Evolutionary conservation across 2,888 invertebrate species (phyloP).

Genomic region (Coenonympha arcania): DNA sequence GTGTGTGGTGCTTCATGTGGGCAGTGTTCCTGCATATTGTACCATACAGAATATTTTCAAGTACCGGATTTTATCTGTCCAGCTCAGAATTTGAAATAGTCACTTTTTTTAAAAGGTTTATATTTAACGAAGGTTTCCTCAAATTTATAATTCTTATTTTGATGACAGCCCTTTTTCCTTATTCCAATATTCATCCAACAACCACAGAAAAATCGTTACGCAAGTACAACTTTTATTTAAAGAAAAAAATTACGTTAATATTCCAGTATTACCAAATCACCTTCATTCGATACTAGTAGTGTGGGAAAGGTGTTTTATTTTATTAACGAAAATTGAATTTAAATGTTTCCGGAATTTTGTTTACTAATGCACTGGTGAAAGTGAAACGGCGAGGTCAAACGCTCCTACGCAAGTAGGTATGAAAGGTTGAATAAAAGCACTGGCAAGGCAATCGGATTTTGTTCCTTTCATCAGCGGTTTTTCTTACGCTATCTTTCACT

Average conservation of each 20-base stretch:
- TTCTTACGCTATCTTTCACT: constrained; percentile 43
- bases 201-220: too few species aligned
- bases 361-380: constrained; percentile 57
- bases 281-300: constrained; percentile 45
- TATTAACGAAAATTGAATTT: constrained; percentile 47
- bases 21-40: too few species aligned
- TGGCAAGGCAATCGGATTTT: constrained; percentile 30
- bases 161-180: too few species aligned
- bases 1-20: too few species aligned
- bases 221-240: background rate
- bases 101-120: too few species aligned
- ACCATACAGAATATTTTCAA: too few species aligned
- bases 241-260: background rate
- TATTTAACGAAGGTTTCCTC: too few species aligned
- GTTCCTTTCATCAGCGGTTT: constrained; percentile 13
- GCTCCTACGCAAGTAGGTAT: constrained; percentile 16
- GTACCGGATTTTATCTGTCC: too few species aligned
- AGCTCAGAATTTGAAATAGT: too few species aligned
- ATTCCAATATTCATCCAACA: too few species aligned
- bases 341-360: constrained; percentile 56
- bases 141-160: too few species aligned
- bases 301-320: constrained; percentile 39
- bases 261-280: constrained; percentile 31
- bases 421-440: constrained; percentile 25
- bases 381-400: constrained; percentile 47